Evolutionary conservation across 1,140 invertebrate species (phyloP).

Genomic region (Papilio polytes): DNA sequence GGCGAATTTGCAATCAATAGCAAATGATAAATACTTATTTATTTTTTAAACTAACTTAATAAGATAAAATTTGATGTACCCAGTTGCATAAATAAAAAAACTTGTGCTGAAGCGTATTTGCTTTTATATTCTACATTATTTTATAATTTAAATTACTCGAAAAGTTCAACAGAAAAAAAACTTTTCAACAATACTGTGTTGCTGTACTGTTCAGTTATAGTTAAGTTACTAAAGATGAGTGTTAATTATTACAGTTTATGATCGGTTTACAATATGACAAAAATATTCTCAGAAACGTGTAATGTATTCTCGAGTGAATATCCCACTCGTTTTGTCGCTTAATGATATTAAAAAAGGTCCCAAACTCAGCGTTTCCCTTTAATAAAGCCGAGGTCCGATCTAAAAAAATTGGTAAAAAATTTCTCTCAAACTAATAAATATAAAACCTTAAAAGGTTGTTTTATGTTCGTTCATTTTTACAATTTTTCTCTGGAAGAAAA

Average conservation of each 20-base stretch:
- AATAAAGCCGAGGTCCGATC: background rate
- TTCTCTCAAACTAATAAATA: slow-evolving; percentile 17
- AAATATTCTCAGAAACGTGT: slow-evolving; percentile 5
- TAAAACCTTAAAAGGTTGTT: slow-evolving; percentile 9
- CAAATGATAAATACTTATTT: no score
- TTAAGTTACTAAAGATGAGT: background rate
- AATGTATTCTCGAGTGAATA: slow-evolving; percentile 1
- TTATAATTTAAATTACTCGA: no score
- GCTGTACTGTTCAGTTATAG: no score
- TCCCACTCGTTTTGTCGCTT: background rate
- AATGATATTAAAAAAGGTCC: slow-evolving; percentile 25
- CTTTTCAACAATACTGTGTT: no score
- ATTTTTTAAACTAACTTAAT: no score
- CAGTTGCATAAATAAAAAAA: no score
- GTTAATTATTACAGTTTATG: background rate
- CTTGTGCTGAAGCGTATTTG: no score
- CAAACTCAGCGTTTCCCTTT: slow-evolving; percentile 18
- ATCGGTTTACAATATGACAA: background rate
- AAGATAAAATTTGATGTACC: no score
- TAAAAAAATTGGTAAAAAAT: slow-evolving; percentile 10
- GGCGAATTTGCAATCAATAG: no score
- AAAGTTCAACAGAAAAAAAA: no score
- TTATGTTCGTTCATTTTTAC: background rate
- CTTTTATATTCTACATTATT: no score
- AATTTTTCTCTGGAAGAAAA: background rate